Base-by-base conservation (phyloP, 2,888 invertebrate species). In the Apamea anceps region DNA sequence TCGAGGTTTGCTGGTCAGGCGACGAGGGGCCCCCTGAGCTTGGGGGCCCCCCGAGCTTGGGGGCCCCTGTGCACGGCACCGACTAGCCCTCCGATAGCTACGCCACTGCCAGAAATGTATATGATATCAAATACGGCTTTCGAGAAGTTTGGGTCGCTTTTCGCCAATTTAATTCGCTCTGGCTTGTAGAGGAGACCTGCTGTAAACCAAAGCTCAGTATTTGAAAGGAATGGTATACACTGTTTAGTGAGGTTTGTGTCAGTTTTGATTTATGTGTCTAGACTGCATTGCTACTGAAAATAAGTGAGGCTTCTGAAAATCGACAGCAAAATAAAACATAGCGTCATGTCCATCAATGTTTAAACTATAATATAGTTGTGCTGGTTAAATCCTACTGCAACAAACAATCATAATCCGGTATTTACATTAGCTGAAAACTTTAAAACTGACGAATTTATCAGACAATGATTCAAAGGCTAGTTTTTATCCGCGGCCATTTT, bases 401-500 rank as follows among this genome's bases (percentile, higher is more conserved):
- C 42, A 77, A 67, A 75, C 67, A 72, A 37, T 66, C 57, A 68
- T 63, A 67, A 63, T 66, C 18, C 42, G 60, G 63, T 79, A 82
- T 80, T 81, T 81, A 80, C 79, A 83, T 76, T 62, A 48, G 67
- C 67, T 74, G 54, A 72, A 84, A 84, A 77, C 66, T 88, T 75
- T 73, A 81, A 81, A 82, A 81, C 73, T 28, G 73, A 67, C 70
- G 70, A 82, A 80, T 83, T 75, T 87, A 84, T 80, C 82, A 87
- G 73, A 85, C 84, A 87, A 86, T 87, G 87, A 90, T 87, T 85
- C 87, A 84, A 89, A 85, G 80, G 88, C 84, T 86, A 85, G 82
- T 84, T 86, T 88, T 83, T 85, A 87, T 84, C 77, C 83, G 79
- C 82, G 70, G 83, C 87, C 88, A 87, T 82, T 93, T 94, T 94